Base-by-base conservation (phyloP, 64 coral and sea anemone genomes). In the Actinia equina region DNA sequence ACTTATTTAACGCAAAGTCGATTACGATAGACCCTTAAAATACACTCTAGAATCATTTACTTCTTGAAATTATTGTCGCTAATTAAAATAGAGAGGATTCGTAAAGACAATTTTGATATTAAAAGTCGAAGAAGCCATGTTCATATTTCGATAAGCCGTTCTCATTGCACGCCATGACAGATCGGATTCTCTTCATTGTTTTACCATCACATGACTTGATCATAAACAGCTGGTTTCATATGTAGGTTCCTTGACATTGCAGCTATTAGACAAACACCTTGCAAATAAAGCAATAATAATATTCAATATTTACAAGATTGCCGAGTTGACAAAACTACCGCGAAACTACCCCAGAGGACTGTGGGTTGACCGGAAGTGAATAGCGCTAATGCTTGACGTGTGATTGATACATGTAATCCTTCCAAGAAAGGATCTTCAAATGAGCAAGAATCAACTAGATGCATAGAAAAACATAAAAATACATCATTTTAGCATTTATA, bases 351-450 rank as follows among this genome's bases (percentile, higher is more conserved):
- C 10, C 69, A 74, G 12, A 41, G n/a, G 69, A 13, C 23, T 74
- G 69, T 74, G 69, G 69, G n/a, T 74, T 41, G 12, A 74, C 69
- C 69, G 69, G 69, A 74, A 74, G 26, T 74, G 25, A 3, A 14
- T 11, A 14, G 15, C 2, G 55, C 2, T 57, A 12, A 12, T 2
- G 55, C n/a, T n/a, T n/a, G n/a, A n/a, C n/a, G n/a, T n/a, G n/a
- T n/a, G n/a, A n/a, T n/a, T n/a, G n/a, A 57, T 16, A 25, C 43
- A 9, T 7, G 88, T 70, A 43, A 7, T 55, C 2, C 76, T 84
- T 76, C 56, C 81, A n/a, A 89, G 83, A 41, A 83, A 71, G 43
- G 63, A 89, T 76, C 17, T 5, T 59, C 57, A 43, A 22, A 70
- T 41, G 65, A 64, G 17, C 11, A 83, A 64, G 27, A 45, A 49